Base-by-base conservation (phyloP, 2,113 vertebrate genomes). In the Leptosomus discolor region DNA sequence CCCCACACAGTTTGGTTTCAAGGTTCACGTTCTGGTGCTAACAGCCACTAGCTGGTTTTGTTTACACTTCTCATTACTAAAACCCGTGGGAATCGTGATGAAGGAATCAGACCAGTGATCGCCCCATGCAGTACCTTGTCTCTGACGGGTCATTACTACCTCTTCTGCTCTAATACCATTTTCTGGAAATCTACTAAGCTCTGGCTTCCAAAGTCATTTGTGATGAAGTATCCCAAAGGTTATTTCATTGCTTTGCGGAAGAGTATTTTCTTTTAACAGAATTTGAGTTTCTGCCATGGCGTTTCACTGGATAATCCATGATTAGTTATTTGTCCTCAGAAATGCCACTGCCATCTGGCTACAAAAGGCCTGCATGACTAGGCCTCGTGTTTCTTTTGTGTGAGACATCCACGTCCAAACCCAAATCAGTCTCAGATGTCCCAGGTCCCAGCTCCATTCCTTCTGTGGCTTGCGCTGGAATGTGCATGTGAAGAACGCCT, bases 351-450 rank as follows among this genome's bases (percentile, higher is more conserved):
- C 76, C 85, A 92, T 70, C 90, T 89, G 92, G 77, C 64, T 57
- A 23, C 88, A 53, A 45, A 74, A 69, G 60, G 88, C 51, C 65
- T 58, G 73, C 84, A 57, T 3, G 81, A 57, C 17, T 1, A 63
- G 53, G 54, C 71, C 16, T 34, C 8, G 15, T 60, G 23, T n/a
- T 92, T 65, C 78, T 94, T 73, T 75, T 15, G 34, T 91, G 80
- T 36, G 60, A 84, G 39, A 63, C 83, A 84, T 58, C 79, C 60
- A 19, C 84, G 39, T 17, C 76, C 86, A 89, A 86, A n/a, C 83
- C 65, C 76, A 78, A 81, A 91, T 71, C 27, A 45, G 43, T 68
- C 74, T 96, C 94, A 96, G 92, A 81, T 96, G 88, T 94, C 45
- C 64, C 92, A 88, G 90, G 88, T 94, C 85, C 65, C 94, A 82